Evolutionary conservation across 2,113 vertebrate genomes (phyloP).

Genomic region (Leucopsar rothschildi): DNA sequence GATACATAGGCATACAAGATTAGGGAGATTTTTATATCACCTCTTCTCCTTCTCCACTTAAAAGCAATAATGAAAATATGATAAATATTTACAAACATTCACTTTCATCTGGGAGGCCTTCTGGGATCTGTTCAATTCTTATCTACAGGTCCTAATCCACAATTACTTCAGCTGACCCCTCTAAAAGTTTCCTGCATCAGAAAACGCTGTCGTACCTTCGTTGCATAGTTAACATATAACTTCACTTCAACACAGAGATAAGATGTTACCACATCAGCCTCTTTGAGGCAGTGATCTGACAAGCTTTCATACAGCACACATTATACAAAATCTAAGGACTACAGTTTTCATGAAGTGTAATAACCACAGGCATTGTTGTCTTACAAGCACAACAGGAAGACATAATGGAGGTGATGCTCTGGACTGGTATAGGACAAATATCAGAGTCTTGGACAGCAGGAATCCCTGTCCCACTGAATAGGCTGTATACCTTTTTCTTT

Average conservation of each 20-base stretch:
- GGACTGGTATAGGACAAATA: neutral
- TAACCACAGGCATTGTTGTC: neutral
- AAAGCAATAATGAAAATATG: neutral
- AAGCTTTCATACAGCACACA: fast-evolving
- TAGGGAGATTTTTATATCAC: neutral
- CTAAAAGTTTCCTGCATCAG: neutral
- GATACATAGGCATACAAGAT: neutral
- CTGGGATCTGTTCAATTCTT: neutral
- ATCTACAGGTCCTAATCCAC: neutral
- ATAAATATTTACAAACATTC: neutral
- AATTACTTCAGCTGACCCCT: neutral
- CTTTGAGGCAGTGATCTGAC: neutral
- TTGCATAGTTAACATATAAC: neutral
- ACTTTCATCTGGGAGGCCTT: neutral
- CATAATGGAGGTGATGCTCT: neutral
- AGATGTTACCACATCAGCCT: neutral
- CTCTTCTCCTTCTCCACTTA: neutral
- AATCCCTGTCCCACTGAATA: neutral
- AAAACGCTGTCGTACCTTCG: neutral
- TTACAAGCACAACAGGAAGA: neutral
- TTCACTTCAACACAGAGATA: neutral
- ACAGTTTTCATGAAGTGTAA: neutral
- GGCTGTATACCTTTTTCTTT: neutral
- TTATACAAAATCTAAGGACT: neutral
- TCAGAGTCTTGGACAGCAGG: neutral